Base-by-base conservation (phyloP, 1,140 invertebrate genomes). In the Thaumetopoea pityocampa region DNA sequence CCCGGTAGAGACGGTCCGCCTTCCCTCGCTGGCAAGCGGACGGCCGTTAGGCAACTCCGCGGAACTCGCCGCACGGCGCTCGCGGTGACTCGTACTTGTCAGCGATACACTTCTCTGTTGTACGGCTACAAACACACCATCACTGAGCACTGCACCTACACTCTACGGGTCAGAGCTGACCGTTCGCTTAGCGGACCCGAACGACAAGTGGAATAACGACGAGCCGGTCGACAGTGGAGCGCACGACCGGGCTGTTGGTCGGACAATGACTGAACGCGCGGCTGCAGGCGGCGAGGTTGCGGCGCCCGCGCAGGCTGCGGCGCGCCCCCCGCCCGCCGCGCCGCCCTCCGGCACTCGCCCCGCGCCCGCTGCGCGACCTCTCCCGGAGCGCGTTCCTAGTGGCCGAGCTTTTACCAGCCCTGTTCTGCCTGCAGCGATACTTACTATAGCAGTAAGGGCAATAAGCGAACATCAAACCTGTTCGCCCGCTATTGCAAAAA, bases 91-190 rank as follows among this genome's bases (percentile, higher is more conserved):
- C n/a, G n/a, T 67, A 78, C 56, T 82, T 78, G 70, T 52, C 68
- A 79, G 77, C 66, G 59, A 83, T 83, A 83, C 79, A 83, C 79
- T 67, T 61, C 60, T 47, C 46, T 54, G 50, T 62, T 77, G 79
- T 83, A 83, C 61, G 49, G 69, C 79, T 76, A 76, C 70, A 83
- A 79, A 71, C 66, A 79, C 79, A 83, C 76, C 51, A 70, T 73
- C 74, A 83, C 74, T 53, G 33, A 63, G 64, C 79, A 83, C 79
- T 77, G 46, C 76, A 80, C 70, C 61, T 55, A 64, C 56, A 67
- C 74, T 79, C 76, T 72, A 62, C 32, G 51, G 60, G 38, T 56
- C 53, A 57, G 65, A 77, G 68, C 52, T 38, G 48, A 70, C 65
- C 60, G 61, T 62, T 64, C 55, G 52, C 40, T 47, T 52, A 67